These are phyloP conservation scores for Bombus impatiens DNA, from an alignment of 1,140 invertebrate genomes.

Conservation along the genomic window DNA sequence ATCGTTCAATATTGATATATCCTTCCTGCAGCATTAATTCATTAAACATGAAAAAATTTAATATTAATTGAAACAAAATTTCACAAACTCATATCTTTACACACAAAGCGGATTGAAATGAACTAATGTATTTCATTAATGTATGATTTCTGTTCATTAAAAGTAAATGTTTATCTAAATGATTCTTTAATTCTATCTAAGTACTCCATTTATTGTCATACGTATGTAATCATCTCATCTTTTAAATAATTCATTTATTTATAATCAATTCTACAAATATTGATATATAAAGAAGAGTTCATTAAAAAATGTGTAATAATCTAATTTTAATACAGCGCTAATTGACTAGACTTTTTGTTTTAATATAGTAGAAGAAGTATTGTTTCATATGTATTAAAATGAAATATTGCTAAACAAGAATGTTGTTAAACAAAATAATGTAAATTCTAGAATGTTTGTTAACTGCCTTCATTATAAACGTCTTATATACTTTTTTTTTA, in stretches of 20 bases:
- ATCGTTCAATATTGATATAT: neutral
- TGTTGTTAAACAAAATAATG: slow-evolving; percentile 6
- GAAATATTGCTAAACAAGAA: neutral
- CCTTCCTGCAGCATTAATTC: neutral
- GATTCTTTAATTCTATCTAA: slow-evolving; percentile 30
- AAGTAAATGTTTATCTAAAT: neutral
- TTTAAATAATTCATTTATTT: slow-evolving; percentile 11
- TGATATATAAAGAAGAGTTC: slow-evolving; percentile 12
- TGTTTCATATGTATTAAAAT: neutral
- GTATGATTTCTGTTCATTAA: neutral
- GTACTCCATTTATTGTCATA: slow-evolving; percentile 43
- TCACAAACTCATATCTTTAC: neutral
- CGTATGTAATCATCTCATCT: slow-evolving; percentile 3
- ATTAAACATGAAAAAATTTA: neutral
- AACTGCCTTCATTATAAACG: neutral
- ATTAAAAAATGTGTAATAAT: slow-evolving; percentile 6
- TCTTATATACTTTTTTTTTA: neutral
- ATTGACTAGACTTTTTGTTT: slow-evolving; percentile 31
- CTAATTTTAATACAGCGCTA: slow-evolving; percentile 17
- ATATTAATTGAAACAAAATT: neutral
- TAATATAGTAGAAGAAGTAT: neutral
- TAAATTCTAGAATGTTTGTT: slow-evolving; percentile 1
- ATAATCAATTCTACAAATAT: slow-evolving; percentile 20
- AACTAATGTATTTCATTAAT: slow-evolving; percentile 4
- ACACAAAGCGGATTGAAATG: neutral